Evolutionary conservation across 1,140 invertebrate genomes (phyloP).

Genomic region (Planococcus citri): DNA sequence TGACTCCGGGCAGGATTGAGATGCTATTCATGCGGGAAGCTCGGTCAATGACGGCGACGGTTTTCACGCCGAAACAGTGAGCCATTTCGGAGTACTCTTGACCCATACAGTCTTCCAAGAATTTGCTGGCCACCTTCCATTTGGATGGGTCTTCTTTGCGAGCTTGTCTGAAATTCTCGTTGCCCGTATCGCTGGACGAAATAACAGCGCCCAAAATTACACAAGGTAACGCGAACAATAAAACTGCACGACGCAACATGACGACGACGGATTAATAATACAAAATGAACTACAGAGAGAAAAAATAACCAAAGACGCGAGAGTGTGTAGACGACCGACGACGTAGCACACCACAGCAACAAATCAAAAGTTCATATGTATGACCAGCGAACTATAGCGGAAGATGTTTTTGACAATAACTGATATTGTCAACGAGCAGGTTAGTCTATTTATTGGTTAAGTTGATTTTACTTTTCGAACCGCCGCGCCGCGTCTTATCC

Average conservation of each 20-base stretch:
- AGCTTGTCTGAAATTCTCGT: constrained; percentile 22
- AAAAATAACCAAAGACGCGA: neutral
- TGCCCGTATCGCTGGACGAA: constrained; percentile 2
- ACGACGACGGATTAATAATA: neutral
- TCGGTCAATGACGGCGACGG: constrained; percentile 40
- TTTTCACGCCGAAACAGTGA: constrained; percentile 43
- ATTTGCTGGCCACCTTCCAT: constrained; percentile 32
- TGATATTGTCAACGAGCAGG: constrained; percentile 1
- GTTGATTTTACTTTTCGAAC: constrained; percentile 12
- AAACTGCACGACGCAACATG: neutral
- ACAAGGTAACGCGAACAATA: constrained; percentile 13
- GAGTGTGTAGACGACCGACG: neutral
- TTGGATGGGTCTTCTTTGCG: neutral
- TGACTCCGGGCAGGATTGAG: constrained; percentile 42
- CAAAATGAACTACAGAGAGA: neutral
- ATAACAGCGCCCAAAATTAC: neutral
- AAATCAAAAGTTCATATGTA: neutral
- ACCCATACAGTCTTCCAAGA: constrained; percentile 32
- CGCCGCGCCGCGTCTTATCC: constrained; percentile 15
- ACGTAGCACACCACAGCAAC: neutral
- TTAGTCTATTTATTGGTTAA: constrained; percentile 17
- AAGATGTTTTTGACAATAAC: constrained; percentile 17
- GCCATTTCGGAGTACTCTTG: constrained; percentile 32
- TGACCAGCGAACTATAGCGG: neutral
- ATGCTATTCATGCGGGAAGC: constrained; percentile 44